Base-by-base conservation (phyloP, 2,797 vertebrate species). In the Anguilla marmorata region DNA sequence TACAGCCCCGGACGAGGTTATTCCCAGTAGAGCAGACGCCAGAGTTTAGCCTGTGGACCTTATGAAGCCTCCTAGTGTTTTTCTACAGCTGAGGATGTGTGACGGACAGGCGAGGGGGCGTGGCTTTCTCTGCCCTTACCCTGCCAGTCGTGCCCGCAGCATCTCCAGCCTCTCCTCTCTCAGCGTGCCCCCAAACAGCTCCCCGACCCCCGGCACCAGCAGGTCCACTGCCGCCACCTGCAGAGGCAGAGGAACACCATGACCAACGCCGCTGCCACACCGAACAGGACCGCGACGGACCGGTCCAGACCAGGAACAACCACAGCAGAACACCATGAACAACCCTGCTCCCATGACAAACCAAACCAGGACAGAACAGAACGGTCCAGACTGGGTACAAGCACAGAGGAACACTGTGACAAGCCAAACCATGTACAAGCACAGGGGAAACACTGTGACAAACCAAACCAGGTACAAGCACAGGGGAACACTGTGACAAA, bases 211-310 rank as follows among this genome's bases (percentile, higher is more conserved):
- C 63, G 99, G 98, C 88, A 99, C 97, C 0, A 99, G 96, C 33
- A 99, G 98, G 93, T 99, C 99, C 90, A 99, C 97, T 50, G 99
- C 98, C 90, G 98, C 97, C 72, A 96, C 97, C 99, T 99, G 93
- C 89, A 90, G 89, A 90, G 89, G 88, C 87, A 91, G 24, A 12
- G n/a, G 11, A 33, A 30, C 27, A 30, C 69, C 69, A 11, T 37
- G 69, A 69, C 8, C 8, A 52, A 84, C 19, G n/a, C 27, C 11
- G 52, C n/a, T 50, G 9, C n/a, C 24, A 3, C 6, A 30, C 24
- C 45, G 8, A 48, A 27, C 45, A 1, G 11, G 19, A 56, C 45
- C n/a, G 33, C 7, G 0, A 69, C 1, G 7, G 63, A 24, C 7
- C n/a, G 5, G 7, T n/a, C 63, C n/a, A 69, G 7, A n/a, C 7